Percentiles rank a stretch among this genome's conserved stretches.
phyloP scores from a whole-genome alignment of 2,113 vertebrate genomes.

The Alouatta palliata region DNA sequence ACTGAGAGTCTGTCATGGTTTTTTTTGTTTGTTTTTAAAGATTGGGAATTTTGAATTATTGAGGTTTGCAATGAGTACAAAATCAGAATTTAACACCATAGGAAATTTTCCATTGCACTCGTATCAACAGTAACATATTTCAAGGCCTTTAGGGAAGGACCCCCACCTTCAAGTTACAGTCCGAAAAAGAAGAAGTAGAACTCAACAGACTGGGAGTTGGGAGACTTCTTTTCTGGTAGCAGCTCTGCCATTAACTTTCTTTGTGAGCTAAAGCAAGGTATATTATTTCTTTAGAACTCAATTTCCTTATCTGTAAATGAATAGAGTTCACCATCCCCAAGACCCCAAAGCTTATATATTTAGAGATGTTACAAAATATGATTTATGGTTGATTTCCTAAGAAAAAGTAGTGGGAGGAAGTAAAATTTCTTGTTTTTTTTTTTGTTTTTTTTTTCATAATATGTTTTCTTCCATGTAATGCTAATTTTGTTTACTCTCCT shows the following conservation, averaged over 20 bases:
- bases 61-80: background rate
- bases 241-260: conserved; percentile 33
- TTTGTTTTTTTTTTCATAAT: background rate
- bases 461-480: conserved; percentile 17
- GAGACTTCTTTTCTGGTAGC: background rate
- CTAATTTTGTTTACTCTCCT: conserved; percentile 60
- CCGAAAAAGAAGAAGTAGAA: background rate
- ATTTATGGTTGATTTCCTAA: background rate
- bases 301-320: conserved; percentile 23
- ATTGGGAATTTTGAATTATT: background rate
- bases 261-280: background rate
- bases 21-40: conserved; percentile 16
- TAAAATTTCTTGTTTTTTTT: conserved; percentile 20
- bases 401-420: background rate
- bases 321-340: background rate
- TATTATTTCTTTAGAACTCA: background rate
- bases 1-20: background rate
- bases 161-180: background rate
- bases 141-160: background rate
- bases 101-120: background rate
- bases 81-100: background rate
- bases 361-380: conserved; percentile 65
- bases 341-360: background rate
- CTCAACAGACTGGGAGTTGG: background rate
- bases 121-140: background rate